Conservation (phyloP, 2,888 invertebrate species). For the Drosophila percnosoma region DNA sequence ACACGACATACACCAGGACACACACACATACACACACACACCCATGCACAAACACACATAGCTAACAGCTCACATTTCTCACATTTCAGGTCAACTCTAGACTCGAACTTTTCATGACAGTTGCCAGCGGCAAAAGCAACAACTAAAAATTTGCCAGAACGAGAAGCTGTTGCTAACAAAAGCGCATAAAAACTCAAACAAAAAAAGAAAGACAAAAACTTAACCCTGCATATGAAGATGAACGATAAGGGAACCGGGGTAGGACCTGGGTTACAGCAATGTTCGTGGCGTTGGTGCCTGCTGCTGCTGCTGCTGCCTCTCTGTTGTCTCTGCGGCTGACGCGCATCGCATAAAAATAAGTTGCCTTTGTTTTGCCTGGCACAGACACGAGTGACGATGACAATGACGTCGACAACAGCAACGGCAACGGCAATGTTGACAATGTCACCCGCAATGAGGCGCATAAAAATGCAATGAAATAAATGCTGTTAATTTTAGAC, state of each 20-base stretch:
- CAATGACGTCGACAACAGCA: conserved; percentile 1
- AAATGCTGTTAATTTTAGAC: conserved; percentile 78
- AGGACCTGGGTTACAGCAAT: not conserved
- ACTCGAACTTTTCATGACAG: conserved; percentile 76
- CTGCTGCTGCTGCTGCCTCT: conserved; percentile 1
- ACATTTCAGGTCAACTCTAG: conserved; percentile 75
- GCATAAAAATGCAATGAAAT: conserved; percentile 74
- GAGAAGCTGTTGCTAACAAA: conserved; percentile 66
- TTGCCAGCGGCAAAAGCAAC: conserved; percentile 55
- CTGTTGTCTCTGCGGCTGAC: conserved; percentile 62
- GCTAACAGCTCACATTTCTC: conserved; percentile 37
- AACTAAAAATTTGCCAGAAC: conserved; percentile 42
- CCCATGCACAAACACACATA: conserved; percentile 12
- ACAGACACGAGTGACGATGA: conserved; percentile 41
- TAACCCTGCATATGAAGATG: conserved; percentile 56
- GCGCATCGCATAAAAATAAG: conserved; percentile 75
- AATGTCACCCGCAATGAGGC: conserved; percentile 49
- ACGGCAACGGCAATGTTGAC: conserved; percentile 17
- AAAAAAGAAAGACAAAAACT: conserved; percentile 44
- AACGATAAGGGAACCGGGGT: conserved; percentile 1
- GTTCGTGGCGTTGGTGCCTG: not conserved
- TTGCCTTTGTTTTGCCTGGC: conserved; percentile 68
- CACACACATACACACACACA: conserved; percentile 21
- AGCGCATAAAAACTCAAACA: conserved; percentile 61
- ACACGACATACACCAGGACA: conserved; percentile 15